phyloP scores from a whole-genome alignment of 2,113 vertebrate genomes.

The Prunella himalayana region DNA sequence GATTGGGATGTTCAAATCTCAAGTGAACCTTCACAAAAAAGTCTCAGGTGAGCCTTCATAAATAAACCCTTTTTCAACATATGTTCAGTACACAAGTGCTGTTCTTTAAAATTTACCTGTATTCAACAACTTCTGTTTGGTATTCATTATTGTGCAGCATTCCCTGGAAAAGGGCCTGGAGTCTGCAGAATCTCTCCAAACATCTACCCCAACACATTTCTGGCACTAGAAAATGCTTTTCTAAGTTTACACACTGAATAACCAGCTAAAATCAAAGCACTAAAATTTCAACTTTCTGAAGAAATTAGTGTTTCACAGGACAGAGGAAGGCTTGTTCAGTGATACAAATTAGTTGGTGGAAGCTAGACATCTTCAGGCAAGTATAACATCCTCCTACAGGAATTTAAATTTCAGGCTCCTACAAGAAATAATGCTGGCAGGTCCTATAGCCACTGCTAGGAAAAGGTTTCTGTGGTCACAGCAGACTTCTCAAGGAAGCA shows the following conservation, averaged over 20 bases:
- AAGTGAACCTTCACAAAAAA: constrained; percentile 44
- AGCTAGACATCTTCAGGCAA: background rate
- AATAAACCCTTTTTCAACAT: constrained; percentile 28
- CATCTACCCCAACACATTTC: background rate
- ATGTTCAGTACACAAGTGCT: constrained; percentile 17
- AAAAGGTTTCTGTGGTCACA: background rate
- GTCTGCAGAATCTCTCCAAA: background rate
- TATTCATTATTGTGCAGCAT: background rate
- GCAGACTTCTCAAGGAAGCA: background rate
- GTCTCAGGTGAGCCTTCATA: constrained; percentile 34
- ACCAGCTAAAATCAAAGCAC: background rate
- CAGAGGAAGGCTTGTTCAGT: background rate
- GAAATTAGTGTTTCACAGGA: background rate
- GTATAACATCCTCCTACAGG: background rate
- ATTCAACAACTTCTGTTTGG: constrained; percentile 33
- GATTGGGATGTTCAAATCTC: constrained; percentile 20
- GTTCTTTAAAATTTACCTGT: constrained; percentile 57
- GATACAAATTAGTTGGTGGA: background rate
- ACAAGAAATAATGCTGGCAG: background rate
- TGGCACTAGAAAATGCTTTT: constrained; percentile 1
- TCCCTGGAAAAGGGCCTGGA: background rate
- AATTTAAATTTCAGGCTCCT: background rate
- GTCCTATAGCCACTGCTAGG: background rate
- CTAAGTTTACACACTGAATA: background rate
- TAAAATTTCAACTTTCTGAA: background rate